phyloP scores from a whole-genome alignment of 2,113 vertebrate genomes.

The Balaenoptera acutorostrata region DNA sequence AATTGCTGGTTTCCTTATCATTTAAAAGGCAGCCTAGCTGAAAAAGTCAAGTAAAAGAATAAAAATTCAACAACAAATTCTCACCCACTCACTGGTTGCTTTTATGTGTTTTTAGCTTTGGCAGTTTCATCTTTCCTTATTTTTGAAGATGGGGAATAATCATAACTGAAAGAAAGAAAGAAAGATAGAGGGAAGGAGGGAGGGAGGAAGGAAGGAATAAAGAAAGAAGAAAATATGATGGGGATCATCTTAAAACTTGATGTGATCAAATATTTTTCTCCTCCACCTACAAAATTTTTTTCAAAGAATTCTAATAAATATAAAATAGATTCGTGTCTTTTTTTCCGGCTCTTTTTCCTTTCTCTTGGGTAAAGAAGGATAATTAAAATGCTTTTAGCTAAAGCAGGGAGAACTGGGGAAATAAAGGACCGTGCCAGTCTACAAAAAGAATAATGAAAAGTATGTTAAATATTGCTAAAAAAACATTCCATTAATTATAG shows the following conservation, averaged over 20 bases:
- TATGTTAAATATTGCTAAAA: not conserved
- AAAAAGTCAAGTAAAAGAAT: not conserved
- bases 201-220: not conserved
- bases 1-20: not conserved
- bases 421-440: not conserved
- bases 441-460: not conserved
- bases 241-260: not conserved
- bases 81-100: not conserved
- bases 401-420: not conserved
- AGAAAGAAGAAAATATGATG: not conserved
- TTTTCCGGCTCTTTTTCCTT: not conserved
- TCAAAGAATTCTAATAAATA: not conserved
- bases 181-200: too few species aligned
- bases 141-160: not conserved
- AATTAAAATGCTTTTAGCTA: constrained; percentile 19
- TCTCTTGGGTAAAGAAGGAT: not conserved
- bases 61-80: not conserved
- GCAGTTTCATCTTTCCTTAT: not conserved
- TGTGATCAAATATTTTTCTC: not conserved
- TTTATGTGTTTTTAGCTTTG: not conserved
- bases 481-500: not conserved
- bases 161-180: not conserved
- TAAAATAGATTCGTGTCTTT: not conserved
- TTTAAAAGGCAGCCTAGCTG: not conserved
- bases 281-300: not conserved